Percentiles rank a stretch among this genome's conserved stretches.
Evolutionary conservation across 2,797 vertebrate genomes (phyloP).

Genomic region (Poecile montanus): DNA sequence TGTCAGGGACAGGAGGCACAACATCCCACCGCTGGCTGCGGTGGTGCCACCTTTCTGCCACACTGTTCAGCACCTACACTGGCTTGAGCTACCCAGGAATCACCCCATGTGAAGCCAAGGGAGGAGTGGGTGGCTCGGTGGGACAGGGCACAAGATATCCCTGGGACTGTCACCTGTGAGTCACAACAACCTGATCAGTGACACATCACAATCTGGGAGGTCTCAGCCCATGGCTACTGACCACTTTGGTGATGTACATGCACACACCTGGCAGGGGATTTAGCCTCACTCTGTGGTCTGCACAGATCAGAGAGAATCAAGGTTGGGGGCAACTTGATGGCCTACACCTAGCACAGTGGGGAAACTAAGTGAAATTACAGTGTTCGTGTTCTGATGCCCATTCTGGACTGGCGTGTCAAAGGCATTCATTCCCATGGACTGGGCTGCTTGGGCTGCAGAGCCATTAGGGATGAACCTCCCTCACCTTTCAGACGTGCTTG

Average conservation of each 20-base stretch:
- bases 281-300: not conserved
- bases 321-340: rapidly evolving
- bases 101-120: rapidly evolving
- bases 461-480: not conserved
- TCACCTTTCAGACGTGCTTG: not conserved
- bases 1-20: not conserved
- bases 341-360: not conserved
- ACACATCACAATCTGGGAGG: not conserved
- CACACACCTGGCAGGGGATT: not conserved
- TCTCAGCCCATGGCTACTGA: not conserved
- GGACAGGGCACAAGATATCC: not conserved
- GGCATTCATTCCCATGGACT: not conserved
- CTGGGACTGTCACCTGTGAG: not conserved
- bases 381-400: not conserved
- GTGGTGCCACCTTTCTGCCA: not conserved
- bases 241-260: not conserved
- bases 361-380: not conserved
- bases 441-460: not conserved
- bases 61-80: rapidly evolving
- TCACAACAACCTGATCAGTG: not conserved
- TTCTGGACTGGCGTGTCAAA: not conserved
- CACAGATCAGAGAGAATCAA: not conserved
- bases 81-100: rapidly evolving
- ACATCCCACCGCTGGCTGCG: not conserved
- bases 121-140: not conserved